phyloP scores from a whole-genome alignment of 2,113 vertebrate genomes.

The Micronycteris hirsuta region DNA sequence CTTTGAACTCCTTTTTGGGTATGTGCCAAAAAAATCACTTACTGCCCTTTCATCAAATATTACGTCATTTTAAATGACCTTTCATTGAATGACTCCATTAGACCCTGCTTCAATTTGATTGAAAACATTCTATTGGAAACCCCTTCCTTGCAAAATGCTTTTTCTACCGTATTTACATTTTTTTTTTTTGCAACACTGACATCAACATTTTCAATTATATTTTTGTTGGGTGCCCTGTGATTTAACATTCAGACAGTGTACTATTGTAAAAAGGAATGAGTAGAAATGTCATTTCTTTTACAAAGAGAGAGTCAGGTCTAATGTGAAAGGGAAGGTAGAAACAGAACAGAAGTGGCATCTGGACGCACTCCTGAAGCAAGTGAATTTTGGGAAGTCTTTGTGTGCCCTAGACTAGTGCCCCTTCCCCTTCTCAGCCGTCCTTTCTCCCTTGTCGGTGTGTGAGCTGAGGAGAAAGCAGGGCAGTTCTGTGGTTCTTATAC shows the following conservation, averaged over 20 bases:
- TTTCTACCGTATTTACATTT: background rate
- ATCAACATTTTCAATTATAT: background rate
- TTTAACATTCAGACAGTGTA: background rate
- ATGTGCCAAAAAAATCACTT: background rate
- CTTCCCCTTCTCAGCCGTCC: no score
- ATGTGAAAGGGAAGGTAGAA: background rate
- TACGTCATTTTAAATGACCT: background rate
- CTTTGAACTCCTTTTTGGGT: constrained; percentile 13
- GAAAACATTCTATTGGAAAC: background rate
- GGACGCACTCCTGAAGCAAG: background rate
- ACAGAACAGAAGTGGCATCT: background rate
- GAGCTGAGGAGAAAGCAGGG: background rate
- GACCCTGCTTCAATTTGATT: background rate
- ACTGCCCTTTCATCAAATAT: background rate
- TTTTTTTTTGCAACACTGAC: background rate
- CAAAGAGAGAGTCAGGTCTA: background rate
- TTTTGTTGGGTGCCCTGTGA: background rate
- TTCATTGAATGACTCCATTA: background rate
- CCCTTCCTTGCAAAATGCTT: background rate
- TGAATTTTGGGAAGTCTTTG: background rate
- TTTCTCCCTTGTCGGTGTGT: background rate
- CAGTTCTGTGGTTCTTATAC: background rate
- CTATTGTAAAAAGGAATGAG: background rate
- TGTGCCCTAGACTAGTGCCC: background rate
- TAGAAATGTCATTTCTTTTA: background rate